Conservation (phyloP, 2,113 vertebrate species). For the Neotoma lepida region DNA sequence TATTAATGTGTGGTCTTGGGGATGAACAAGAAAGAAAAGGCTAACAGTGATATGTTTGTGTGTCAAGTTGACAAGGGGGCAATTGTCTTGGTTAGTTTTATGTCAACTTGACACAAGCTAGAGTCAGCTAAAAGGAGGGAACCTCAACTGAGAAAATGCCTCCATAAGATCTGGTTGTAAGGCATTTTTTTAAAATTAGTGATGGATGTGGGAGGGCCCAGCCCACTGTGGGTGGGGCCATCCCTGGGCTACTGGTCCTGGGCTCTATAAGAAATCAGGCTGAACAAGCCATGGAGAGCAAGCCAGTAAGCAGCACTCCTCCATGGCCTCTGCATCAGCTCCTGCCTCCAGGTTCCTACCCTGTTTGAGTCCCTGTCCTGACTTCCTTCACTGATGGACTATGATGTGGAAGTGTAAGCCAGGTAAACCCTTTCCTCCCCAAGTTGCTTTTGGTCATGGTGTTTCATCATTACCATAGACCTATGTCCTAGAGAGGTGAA, state of each 20-base stretch:
- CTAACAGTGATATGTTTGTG: no score
- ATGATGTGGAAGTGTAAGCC: background rate
- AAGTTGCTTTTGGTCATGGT: background rate
- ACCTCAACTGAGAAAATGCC: background rate
- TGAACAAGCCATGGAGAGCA: background rate
- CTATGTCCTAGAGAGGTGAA: background rate
- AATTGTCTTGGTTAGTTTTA: no score
- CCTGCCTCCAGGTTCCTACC: background rate
- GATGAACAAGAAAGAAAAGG: no score
- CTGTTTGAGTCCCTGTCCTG: background rate
- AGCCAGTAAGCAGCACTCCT: background rate
- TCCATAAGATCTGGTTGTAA: background rate
- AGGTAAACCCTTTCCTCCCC: background rate
- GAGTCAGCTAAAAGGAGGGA: background rate
- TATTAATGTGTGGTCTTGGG: no score
- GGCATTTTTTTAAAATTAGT: background rate
- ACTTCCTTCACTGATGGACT: background rate
- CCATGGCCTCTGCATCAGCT: background rate
- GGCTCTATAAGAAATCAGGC: background rate
- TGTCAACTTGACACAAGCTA: background rate
- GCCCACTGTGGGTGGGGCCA: background rate
- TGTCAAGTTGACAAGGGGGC: no score
- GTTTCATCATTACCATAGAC: background rate
- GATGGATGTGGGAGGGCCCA: background rate
- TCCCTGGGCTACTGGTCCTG: background rate